Percentiles rank a stretch among this genome's conserved stretches.
Evolutionary conservation across 2,113 vertebrate species (phyloP).

Genomic region (Chionomys nivalis): DNA sequence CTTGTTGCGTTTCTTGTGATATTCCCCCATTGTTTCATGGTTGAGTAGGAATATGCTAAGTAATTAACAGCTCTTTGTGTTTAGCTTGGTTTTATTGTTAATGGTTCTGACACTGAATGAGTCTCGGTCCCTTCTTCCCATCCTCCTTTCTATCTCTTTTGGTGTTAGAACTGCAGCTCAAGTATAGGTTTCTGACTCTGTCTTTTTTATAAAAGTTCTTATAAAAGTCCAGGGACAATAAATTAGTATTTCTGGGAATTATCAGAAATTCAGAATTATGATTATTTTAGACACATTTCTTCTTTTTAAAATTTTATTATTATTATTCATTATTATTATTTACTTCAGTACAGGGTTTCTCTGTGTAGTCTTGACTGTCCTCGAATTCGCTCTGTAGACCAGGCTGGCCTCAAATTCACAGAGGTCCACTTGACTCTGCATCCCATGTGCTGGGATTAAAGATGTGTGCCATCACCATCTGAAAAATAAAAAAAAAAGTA

Average conservation of each 20-base stretch:
- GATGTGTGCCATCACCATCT: background rate
- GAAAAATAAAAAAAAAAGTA: background rate
- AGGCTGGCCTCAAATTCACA: background rate
- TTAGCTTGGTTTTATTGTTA: background rate
- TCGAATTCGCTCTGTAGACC: background rate
- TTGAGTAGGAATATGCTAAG: background rate
- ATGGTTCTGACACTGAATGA: background rate
- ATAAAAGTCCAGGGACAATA: background rate
- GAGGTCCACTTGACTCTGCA: background rate
- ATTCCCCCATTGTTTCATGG: conserved; percentile 39
- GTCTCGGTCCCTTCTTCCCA: background rate
- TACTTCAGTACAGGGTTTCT: background rate
- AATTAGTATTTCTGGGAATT: background rate
- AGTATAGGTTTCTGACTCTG: conserved; percentile 21
- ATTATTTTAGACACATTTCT: background rate
- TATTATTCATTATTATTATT: too few relatives aligned
- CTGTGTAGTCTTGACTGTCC: background rate
- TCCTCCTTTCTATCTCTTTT: background rate
- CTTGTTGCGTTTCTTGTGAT: background rate
- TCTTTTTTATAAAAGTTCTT: background rate
- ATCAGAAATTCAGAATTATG: background rate
- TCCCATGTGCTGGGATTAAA: background rate
- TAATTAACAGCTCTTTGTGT: background rate
- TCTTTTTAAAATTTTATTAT: too few relatives aligned
- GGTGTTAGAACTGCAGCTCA: background rate